Evolutionary conservation across 2,797 vertebrate genomes (phyloP), one percentile per base, ranked within the genome.

Genomic region (Sebastes hopkinsi): DNA sequence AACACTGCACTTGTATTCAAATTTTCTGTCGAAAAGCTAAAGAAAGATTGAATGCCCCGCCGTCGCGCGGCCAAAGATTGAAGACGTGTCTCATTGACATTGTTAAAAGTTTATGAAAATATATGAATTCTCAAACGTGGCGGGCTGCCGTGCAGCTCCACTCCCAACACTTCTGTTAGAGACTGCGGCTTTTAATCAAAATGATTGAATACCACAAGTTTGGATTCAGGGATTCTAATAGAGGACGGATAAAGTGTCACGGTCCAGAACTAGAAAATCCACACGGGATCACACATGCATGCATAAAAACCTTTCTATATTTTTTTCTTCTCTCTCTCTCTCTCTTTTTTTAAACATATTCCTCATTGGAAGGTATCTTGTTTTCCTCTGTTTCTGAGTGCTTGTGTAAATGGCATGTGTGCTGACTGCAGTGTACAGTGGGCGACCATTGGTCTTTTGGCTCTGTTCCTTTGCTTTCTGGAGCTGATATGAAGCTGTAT

Each of bases 171-270:
- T 97, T 97, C 97, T 98, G 97, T 97, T 97, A 97, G 97, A 97
- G 98, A 99, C 97, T 96, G 96, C 94, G 95, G 97, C 98, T 99
- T 99, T 99, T 99, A 99, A 99, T 99, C 98, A 99, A 99, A 98
- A 99, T 99, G 98, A 99, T 99, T 98, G 98, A 99, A 97, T 99
- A 97, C 98, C 96, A 95, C 96, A 97, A 97, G 97, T 97, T 97
- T 94, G 94, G 97, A 98, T 97, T 96, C 96, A 96, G 97, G 97
- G 97, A 97, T 97, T 98, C 90, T 94, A 93, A 94, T 95, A 94
- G 94, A 94, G 94, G 94, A 94, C 92, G 91, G 91, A 93, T 93
- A 90, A 89, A 93, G 92, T 93, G 93, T 94, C 94, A 94, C 81
- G 88, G 94, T 94, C 93, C 91, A 85, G 88, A 92, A 90, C 85